Percentiles rank a stretch among this genome's conserved stretches.
Evolutionary conservation across 2,888 invertebrate species (phyloP).

Genomic region (Periphyllus acericola): DNA sequence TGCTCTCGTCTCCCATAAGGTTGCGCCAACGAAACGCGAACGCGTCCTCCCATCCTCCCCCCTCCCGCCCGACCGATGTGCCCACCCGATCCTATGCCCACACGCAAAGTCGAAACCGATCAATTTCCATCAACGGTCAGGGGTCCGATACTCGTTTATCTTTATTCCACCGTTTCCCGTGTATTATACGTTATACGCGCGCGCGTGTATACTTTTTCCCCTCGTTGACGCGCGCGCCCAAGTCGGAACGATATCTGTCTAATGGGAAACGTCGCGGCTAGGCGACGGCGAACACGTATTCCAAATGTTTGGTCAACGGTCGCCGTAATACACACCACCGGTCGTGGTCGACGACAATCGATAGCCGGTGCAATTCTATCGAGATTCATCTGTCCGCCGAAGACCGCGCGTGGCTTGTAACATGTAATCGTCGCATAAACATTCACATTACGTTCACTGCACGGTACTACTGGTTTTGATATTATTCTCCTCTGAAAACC

Average conservation of each 20-base stretch:
- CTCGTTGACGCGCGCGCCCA: neutral
- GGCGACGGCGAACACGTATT: neutral
- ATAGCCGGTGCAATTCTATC: too few species aligned
- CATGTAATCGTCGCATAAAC: too few species aligned
- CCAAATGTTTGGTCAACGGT: neutral
- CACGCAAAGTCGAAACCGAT: conserved; percentile 13
- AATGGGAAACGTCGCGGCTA: neutral
- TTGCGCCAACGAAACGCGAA: too few species aligned
- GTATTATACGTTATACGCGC: neutral
- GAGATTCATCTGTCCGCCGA: too few species aligned
- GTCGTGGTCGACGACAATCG: too few species aligned
- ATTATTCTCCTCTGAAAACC: too few species aligned
- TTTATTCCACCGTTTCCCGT: conserved; percentile 39
- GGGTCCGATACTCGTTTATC: conserved; percentile 42
- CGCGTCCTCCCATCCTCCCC: neutral
- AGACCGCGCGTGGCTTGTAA: too few species aligned
- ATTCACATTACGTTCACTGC: too few species aligned
- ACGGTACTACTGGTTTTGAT: too few species aligned
- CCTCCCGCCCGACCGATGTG: neutral
- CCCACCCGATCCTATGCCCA: neutral
- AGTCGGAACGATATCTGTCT: neutral
- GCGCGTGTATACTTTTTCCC: neutral
- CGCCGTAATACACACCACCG: too few species aligned
- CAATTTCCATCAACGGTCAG: conserved; percentile 40
- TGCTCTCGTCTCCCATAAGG: neutral